Evolutionary conservation across 2,797 vertebrate genomes (phyloP), one percentile per base, ranked within the genome.

Genomic region (Argyrosomus regius): DNA sequence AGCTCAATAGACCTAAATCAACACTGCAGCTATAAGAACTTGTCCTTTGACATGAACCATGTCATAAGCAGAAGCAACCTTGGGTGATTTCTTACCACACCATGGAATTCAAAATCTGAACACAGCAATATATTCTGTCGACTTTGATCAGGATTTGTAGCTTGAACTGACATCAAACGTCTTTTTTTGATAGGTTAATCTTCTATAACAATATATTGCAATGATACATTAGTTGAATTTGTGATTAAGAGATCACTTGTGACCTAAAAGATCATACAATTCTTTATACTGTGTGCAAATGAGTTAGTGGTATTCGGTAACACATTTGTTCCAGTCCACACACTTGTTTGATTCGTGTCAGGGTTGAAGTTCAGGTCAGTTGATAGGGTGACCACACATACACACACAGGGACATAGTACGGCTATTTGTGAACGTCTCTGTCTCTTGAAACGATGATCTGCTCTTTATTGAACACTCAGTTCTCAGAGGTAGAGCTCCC

Each of bases 381-480:
- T 22, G 35, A 52, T 12, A 3, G 45, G 12, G 18, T 39, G 52
- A 66, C 53, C 22, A 58, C 17, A 46, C 35, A 41, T 35, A 59
- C 6, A 41, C 35, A 50, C 31, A 24, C 48, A 49, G 22, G n/a
- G 26, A 12, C 54, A 28, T 20, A 48, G 43, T n/a, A 10, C 3
- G n/a, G 57, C 61, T 70, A 26, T 77, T 54, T 49, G 35, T 57
- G 60, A 54, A 17, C 24, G 22, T 35, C 68, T 22, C 18, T 67
- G 20, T 31, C 45, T 59, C 18, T 52, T 69, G 48, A 80, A 81
- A 73, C 48, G 5, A 80, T 77, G 35, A 83, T 76, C 39, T 72
- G 69, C 48, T 84, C 77, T 67, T 69, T 59, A 72, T 9, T 69
- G 65, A 81, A 68, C 11, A 7, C 77, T 77, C 20, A n/a, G 1